Evolutionary conservation across 2,797 vertebrate species (phyloP), one percentile per base, ranked within the genome.

Genomic region (Protosalanx chinensis): DNA sequence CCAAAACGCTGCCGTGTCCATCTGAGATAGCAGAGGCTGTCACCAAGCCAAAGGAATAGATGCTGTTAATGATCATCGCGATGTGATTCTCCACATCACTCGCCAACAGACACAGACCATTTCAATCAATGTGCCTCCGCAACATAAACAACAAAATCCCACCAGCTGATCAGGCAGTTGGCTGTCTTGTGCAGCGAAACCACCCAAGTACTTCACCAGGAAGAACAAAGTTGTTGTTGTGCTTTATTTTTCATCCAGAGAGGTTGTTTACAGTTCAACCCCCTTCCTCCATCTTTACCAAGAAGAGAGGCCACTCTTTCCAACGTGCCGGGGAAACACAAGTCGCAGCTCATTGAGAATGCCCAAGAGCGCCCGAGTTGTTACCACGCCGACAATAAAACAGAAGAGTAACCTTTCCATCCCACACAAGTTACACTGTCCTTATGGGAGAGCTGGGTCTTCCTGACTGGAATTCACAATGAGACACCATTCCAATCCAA

Each of bases 401-500:
- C 18, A 51, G 49, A 57, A 67, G 66, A 30, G 49, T 67, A 67
- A 67, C 66, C 66, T 67, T 67, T 67, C 66, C 66, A n/a, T 67
- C 20, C 66, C 29, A 20, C 56, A 67, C 66, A 57, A 57, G 29
- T 67, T 49, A 57, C 66, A 33, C 30, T 33, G 33, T 67, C 30
- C 66, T 56, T 67, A 35, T 57, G 49, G 66, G 66, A 67, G 66
- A 27, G 8, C 49, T 27, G 2, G 56, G 16, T 32, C 30, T 56
- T 67, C 66, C 66, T 67, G 66, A 57, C 66, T 67, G 29, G 66
- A 67, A 67, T 67, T 33, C 66, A 56, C 66, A 67, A 67, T 56
- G 66, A 67, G 66, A 56, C 49, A 33, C 66, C 66, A 33, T 57
- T 67, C 66, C 66, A 67, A 57, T 67, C 66, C 66, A 57, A 57